These are phyloP conservation scores for Xiphophorus couchianus DNA, from an alignment of 2,113 vertebrate genomes.

Conservation along the genomic window DNA sequence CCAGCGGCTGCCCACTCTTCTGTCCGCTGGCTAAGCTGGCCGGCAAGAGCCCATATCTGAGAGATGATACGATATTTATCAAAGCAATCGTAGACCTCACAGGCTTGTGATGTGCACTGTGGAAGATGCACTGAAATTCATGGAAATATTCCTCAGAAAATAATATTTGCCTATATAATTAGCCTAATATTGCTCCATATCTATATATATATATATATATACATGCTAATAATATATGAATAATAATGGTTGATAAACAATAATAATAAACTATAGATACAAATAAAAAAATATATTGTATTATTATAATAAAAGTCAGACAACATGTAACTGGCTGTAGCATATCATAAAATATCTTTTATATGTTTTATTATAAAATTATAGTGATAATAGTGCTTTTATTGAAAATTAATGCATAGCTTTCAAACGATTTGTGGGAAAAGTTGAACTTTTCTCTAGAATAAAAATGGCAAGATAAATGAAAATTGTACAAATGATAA, in stretches of 20 bases:
- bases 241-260: background rate
- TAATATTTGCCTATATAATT: background rate
- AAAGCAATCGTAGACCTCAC: conserved; percentile 96
- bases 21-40: conserved; percentile 91
- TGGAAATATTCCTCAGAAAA: background rate
- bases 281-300: background rate
- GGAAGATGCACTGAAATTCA: conserved; percentile 53
- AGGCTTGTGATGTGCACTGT: conserved; percentile 80
- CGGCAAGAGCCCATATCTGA: conserved; percentile 88
- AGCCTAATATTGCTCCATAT: no score
- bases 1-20: conserved; percentile 97
- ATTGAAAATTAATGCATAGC: background rate
- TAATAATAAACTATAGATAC: background rate
- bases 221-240: conserved; percentile 10
- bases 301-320: background rate
- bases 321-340: background rate
- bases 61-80: conserved; percentile 93
- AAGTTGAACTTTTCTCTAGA: no score
- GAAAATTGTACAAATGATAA: no score
- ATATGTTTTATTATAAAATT: background rate
- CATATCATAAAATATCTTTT: conserved; percentile 2
- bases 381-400: background rate
- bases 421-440: no score
- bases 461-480: no score
- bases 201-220: background rate